Percentiles rank a stretch among this genome's conserved stretches.
phyloP scores from a whole-genome alignment of 2,113 vertebrate species.

The Perccottus glenii region DNA sequence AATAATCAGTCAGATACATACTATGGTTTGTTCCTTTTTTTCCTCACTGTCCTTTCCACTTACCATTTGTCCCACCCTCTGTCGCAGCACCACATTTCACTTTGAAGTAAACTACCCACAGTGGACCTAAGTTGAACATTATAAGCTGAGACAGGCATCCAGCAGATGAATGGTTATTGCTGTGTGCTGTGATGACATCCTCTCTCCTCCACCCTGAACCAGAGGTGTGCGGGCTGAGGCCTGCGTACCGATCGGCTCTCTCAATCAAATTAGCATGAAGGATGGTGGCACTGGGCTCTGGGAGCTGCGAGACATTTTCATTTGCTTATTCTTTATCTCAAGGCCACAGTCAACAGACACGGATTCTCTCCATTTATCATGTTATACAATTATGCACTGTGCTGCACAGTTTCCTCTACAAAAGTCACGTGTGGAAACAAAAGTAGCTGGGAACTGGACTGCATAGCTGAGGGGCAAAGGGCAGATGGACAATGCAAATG shows the following conservation, averaged over 20 bases:
- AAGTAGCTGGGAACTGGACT: slow-evolving; percentile 27
- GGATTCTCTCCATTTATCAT: slow-evolving; percentile 68
- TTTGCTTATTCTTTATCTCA: slow-evolving; percentile 78
- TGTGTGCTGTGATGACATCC: slow-evolving; percentile 36
- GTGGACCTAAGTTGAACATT: slow-evolving; percentile 61
- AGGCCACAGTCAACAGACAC: slow-evolving; percentile 63
- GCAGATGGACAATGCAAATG: slow-evolving; percentile 23
- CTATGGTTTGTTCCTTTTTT: neutral
- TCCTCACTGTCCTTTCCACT: neutral
- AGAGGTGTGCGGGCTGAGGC: slow-evolving; percentile 56
- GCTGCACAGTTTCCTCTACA: slow-evolving; percentile 57
- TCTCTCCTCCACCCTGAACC: slow-evolving; percentile 26
- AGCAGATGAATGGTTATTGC: slow-evolving; percentile 70
- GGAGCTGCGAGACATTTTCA: slow-evolving; percentile 61
- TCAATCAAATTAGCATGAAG: slow-evolving; percentile 76
- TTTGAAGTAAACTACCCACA: slow-evolving; percentile 69
- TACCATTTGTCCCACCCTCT: slow-evolving; percentile 25
- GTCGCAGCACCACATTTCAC: slow-evolving; percentile 41
- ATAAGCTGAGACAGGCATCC: slow-evolving; percentile 61
- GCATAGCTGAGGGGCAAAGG: slow-evolving; percentile 18
- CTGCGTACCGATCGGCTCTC: slow-evolving; percentile 57
- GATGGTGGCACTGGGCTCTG: slow-evolving; percentile 56
- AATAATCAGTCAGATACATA: neutral
- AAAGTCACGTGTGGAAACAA: slow-evolving; percentile 43
- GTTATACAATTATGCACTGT: slow-evolving; percentile 55